Base-by-base conservation (phyloP, 2,113 vertebrate genomes). In the Rhinolophus sinicus region DNA sequence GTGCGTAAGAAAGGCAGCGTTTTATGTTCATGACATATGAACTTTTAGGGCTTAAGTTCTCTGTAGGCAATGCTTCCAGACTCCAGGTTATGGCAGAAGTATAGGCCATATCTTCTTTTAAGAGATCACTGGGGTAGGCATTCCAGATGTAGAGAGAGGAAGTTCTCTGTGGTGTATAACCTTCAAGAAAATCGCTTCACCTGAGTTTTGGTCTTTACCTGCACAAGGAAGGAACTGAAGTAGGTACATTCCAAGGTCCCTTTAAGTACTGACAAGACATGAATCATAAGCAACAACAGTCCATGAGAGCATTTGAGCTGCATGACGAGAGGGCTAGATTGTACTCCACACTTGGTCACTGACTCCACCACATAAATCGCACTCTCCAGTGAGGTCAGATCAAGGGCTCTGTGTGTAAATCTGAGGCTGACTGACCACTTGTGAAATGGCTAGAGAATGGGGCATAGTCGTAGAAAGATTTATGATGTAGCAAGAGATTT, bases 401-500 rank as follows among this genome's bases (percentile, higher is more conserved):
- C 76, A 82, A 84, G 96, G 52, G 26, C 93, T 93, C 8, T 90
- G 88, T 38, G 28, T 91, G 50, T 97, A 65, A 97, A 96, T 88
- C 70, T 90, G 70, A 93, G 91, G 83, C 92, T 50, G 50, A 54
- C 3, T 96, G 64, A 91, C 78, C 98, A 97, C 87, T 97, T 96
- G 93, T 93, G 92, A 81, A 97, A 97, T 67, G 88, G 38, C 44
- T 90, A 76, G 58, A 85, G 62, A 91, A 78, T 0, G 97, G 65
- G 94, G 58, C 50, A 88, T 50, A 64, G 62, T 5, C 54, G 60
- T 0, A 75, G 67, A 88, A 90, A 97, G 96, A 98, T 98, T 98
- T 93, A 97, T 84, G 88, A 97, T 15, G 80, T 38, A 96, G 54
- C 83, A 97, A 94, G 92, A 96, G 88, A 88, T 98, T 98, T 97